Evolutionary conservation across 2,797 vertebrate species (phyloP), one percentile per base, ranked within the genome.

Genomic region (Lutjanus argentimaculatus): DNA sequence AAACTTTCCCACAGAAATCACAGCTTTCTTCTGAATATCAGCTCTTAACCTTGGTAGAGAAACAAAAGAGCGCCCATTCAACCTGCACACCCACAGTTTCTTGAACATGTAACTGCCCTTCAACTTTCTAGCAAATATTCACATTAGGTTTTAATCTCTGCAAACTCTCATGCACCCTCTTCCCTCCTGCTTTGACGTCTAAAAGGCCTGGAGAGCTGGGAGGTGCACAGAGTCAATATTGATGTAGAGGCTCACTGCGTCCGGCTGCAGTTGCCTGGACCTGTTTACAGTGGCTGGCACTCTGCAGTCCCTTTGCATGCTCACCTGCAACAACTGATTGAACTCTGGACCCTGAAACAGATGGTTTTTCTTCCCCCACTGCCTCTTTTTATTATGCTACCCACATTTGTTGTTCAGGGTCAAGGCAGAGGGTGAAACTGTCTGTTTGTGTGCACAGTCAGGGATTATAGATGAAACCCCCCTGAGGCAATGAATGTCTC

Each of bases 261-360:
- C 49, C 80, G 82, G 70, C 85, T 85, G 78, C 83, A 62, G 67
- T 21, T 30, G 72, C 79, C 58, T 17, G 76, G 72, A 77, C 74
- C 74, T 84, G 46, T 94, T 91, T 88, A 75, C 85, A 78, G 83
- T 81, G 72, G 62, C 78, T 72, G 84, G 67, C 77, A 62, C 84
- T 48, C 72, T 57, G 75, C 65, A 17, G 51, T 87, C 79, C 80
- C 78, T 55, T 51, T 72, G 72, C 75, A 77, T 8, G 76, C 72
- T 90, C 83, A 88, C 84, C 86, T 88, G 79, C 67, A 74, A 56
- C 70, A n/a, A 53, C 52, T 46, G 62, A 70, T 58, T 88, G 91
- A 92, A 91, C 91, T 88, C 84, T 91, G 88, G 85, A 89, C 89
- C 72, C 70, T 91, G 82, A 82, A 85, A 77, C 83, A 88, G 85